phyloP scores from a whole-genome alignment of 2,797 vertebrate species.

The Coilia nasus region DNA sequence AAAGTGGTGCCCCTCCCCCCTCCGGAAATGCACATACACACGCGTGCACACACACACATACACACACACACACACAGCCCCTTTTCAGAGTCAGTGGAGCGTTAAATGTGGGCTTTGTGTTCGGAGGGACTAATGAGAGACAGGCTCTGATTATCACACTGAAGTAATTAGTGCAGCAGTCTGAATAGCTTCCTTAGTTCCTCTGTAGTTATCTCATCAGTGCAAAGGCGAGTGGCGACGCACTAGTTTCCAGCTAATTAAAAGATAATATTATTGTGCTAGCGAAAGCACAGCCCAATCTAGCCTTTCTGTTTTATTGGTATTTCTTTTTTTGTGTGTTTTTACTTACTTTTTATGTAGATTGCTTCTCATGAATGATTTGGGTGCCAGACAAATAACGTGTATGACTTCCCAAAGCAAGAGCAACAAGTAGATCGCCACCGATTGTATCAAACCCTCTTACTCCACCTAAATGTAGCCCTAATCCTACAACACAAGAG shows the following conservation, averaged over 20 bases:
- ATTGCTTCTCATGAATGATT: background rate
- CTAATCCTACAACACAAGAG: too few species aligned
- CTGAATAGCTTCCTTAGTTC: constrained; percentile 74
- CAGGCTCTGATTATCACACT: constrained; percentile 74
- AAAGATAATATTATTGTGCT: constrained; percentile 78
- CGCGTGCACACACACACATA: background rate
- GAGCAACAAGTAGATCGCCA: background rate
- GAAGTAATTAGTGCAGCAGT: constrained; percentile 78
- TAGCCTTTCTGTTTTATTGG: constrained; percentile 55
- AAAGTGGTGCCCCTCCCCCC: background rate
- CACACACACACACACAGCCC: background rate
- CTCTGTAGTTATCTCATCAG: constrained; percentile 76
- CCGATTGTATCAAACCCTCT: background rate
- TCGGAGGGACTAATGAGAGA: constrained; percentile 75
- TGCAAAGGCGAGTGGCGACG: constrained; percentile 69
- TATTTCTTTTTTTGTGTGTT: constrained; percentile 47
- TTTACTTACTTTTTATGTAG: constrained; percentile 43
- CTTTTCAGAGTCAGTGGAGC: constrained; percentile 63
- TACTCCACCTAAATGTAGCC: background rate
- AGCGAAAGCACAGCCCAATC: constrained; percentile 60
- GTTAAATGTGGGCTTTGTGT: constrained; percentile 73
- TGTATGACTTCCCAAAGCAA: background rate
- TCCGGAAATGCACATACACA: background rate
- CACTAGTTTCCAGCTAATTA: constrained; percentile 80
- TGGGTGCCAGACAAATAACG: background rate